phyloP scores from a whole-genome alignment of 2,888 invertebrate species.

The Capitulum mitella region DNA sequence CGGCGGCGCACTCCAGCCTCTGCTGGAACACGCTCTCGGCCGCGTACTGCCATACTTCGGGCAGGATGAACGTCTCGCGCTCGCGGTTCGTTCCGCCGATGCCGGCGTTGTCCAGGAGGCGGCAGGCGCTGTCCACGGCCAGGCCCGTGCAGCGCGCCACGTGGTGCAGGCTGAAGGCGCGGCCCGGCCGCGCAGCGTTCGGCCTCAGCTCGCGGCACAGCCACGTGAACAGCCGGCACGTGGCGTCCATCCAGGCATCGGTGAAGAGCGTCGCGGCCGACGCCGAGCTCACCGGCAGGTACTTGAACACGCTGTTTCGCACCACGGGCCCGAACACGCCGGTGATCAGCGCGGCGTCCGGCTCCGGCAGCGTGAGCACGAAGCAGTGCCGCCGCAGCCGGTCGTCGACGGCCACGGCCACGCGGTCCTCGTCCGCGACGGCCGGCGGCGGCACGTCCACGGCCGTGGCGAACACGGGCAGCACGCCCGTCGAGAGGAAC shows the following conservation, averaged over 20 bases:
- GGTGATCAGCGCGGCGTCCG: not conserved
- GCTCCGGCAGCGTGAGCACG: not conserved
- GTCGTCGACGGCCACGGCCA: not conserved
- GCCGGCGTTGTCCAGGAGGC: not conserved
- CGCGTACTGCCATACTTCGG: not conserved
- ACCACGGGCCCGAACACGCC: not conserved
- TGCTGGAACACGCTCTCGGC: not conserved
- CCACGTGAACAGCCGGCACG: not conserved
- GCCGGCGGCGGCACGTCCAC: not conserved
- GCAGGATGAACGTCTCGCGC: not conserved
- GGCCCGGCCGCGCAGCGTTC: not conserved
- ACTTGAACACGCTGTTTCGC: not conserved
- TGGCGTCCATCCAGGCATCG: not conserved
- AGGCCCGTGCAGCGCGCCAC: not conserved
- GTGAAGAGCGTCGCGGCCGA: not conserved
- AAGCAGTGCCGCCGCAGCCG: not conserved
- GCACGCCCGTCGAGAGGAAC: not conserved
- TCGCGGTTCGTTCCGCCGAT: not conserved
- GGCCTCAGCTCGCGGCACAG: not conserved
- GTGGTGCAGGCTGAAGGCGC: conserved; percentile 3
- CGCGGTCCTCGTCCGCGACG: not conserved
- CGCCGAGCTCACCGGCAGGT: not conserved
- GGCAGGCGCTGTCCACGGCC: not conserved
- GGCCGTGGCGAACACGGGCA: not conserved
- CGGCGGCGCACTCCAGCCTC: not conserved